Evolutionary conservation across 1,140 invertebrate genomes (phyloP), one percentile per base, ranked within the genome.

Genomic region (Holotrichia oblita): DNA sequence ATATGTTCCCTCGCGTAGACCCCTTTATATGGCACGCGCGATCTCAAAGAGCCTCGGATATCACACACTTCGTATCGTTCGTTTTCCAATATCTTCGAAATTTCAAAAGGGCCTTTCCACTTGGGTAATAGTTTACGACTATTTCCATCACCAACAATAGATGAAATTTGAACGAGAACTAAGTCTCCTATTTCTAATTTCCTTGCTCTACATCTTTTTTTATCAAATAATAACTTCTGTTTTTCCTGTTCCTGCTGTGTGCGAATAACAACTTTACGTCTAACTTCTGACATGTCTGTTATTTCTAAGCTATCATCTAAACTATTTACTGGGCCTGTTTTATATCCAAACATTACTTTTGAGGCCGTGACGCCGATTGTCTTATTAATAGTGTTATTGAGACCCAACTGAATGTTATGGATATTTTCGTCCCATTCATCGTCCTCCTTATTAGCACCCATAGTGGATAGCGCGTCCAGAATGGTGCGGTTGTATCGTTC

Each of bases 401-500:
- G 2, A 8, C 34, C 77, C 24, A 42, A 74, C 27, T 55, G 14
- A 20, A 78, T 22, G 24, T 78, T 55, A 20, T 44, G 14, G 9
- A 78, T 42, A 1, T 27, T 73, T 44, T 78, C 72, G 12, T 78
- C 61, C 77, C 64, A 78, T 27, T 77, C 48, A 20, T 72, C 34
- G 3, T 77, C 48, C 4, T 77, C 34, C 7, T 34, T 42, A n/a
- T n/a, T n/a, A n/a, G 22, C 27, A 34, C 48, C 77, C 27, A 34
- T 78, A 20, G 73, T 77, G 10, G 20, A 20, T 22, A 24, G 17
- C 12, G 59, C 10, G 17, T 64, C 59, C 6, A 64, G 22, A 22
- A 79, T 69, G 20, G 78, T 79, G 20, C 55, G n/a, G 61, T 79
- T 77, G 42, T 40, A 79, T 2, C 78, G 42, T 42, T 84, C 81